Percentiles rank a stretch among this genome's conserved stretches.
Evolutionary conservation across 2,113 vertebrate species (phyloP).

Genomic region (Tetrao urogallus): DNA sequence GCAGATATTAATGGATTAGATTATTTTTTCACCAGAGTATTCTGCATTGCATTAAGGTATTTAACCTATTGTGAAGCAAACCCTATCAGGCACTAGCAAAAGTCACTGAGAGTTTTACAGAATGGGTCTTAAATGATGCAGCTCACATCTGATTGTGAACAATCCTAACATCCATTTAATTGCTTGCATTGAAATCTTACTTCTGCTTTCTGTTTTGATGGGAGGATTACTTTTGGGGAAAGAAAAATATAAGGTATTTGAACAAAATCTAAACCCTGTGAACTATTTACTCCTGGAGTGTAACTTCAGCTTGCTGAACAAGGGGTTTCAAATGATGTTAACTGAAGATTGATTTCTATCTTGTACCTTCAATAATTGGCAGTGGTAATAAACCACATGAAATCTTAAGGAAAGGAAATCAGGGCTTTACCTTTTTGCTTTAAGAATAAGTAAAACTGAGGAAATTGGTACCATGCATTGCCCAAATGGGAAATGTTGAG

Average conservation of each 20-base stretch:
- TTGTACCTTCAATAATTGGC: neutral
- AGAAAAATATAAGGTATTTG: neutral
- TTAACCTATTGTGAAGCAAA: neutral
- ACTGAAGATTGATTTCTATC: slow-evolving; percentile 26
- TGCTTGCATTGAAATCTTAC: neutral
- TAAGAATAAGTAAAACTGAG: neutral
- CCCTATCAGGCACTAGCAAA: neutral
- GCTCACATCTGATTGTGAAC: neutral
- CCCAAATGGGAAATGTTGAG: neutral
- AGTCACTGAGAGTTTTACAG: neutral
- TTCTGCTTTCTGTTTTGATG: neutral
- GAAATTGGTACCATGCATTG: neutral
- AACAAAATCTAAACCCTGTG: neutral
- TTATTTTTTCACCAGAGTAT: neutral
- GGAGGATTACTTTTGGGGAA: neutral
- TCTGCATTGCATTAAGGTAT: neutral
- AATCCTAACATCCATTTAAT: too few species aligned
- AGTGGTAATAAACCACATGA: neutral
- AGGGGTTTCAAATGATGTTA: slow-evolving; percentile 18
- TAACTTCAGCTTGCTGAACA: neutral
- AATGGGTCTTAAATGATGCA: neutral
- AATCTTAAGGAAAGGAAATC: neutral
- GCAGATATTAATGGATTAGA: neutral
- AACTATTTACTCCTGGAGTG: neutral
- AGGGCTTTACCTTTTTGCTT: neutral